These are phyloP conservation scores for Callospermophilus lateralis DNA, from an alignment of 2,113 vertebrate genomes.

Conservation along the genomic window DNA sequence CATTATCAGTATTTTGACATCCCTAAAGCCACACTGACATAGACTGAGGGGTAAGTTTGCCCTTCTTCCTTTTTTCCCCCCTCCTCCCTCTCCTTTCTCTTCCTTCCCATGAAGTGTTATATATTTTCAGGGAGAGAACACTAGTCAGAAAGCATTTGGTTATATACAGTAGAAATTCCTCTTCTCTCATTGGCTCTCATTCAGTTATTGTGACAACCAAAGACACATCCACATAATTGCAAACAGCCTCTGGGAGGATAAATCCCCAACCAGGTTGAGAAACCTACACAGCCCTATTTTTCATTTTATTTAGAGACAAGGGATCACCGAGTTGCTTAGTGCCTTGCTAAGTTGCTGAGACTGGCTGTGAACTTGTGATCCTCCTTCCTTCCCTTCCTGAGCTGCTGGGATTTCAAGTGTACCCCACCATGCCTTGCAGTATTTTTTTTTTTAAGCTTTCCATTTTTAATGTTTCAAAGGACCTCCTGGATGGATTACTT, in stretches of 20 bases:
- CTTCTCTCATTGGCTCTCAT: fast-evolving
- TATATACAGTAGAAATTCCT: neutral
- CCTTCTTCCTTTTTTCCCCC: neutral
- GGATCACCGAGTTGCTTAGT: no score
- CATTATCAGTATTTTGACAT: neutral
- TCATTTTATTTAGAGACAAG: no score
- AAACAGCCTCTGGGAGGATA: neutral
- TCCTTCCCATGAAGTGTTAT: neutral
- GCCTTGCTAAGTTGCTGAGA: no score
- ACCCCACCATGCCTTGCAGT: no score
- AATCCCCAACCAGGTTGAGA: neutral
- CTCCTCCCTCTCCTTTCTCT: neutral
- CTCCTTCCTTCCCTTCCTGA: no score
- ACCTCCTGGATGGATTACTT: neutral
- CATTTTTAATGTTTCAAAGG: neutral
- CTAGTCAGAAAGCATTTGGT: neutral
- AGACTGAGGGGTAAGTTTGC: neutral
- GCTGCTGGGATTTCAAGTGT: no score
- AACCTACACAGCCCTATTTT: no score
- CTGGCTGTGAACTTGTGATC: no score
- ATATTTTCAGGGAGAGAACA: neutral
- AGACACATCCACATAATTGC: neutral
- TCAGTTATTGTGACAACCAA: neutral
- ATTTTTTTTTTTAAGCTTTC: neutral
- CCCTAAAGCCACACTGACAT: neutral